Conservation (phyloP, 1,140 invertebrate species). For the Atopsyche davidsoni region DNA sequence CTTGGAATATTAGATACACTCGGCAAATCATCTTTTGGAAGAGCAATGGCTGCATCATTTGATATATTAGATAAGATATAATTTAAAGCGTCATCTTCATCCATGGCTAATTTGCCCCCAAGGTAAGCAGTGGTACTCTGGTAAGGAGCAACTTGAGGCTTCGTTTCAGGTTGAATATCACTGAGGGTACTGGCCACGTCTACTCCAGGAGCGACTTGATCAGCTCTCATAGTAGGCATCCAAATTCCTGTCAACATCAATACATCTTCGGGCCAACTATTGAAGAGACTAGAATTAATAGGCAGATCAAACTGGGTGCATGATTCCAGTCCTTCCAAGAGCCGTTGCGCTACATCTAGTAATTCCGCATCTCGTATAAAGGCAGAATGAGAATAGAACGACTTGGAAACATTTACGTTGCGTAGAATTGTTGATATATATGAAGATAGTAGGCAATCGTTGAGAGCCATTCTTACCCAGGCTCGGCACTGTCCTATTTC, state of each 20-base stretch:
- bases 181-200: slow-evolving; percentile 66
- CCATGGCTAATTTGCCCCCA: slow-evolving; percentile 46
- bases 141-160: slow-evolving; percentile 35
- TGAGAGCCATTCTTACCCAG: slow-evolving; percentile 83
- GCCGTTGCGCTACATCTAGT: slow-evolving; percentile 68
- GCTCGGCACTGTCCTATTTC: slow-evolving; percentile 87
- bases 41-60: slow-evolving; percentile 9
- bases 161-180: slow-evolving; percentile 43
- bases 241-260: slow-evolving; percentile 78
- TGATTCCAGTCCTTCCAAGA: slow-evolving; percentile 71
- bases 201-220: slow-evolving; percentile 57
- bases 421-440: slow-evolving; percentile 73
- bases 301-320: slow-evolving; percentile 74
- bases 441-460: slow-evolving; percentile 80
- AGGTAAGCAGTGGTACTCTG: slow-evolving; percentile 43
- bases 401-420: slow-evolving; percentile 63
- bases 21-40: background rate
- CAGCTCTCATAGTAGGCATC: slow-evolving; percentile 67
- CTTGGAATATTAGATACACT: background rate
- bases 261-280: slow-evolving; percentile 82
- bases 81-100: slow-evolving; percentile 60
- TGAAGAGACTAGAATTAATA: slow-evolving; percentile 81
- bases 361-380: slow-evolving; percentile 73
- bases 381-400: slow-evolving; percentile 73
- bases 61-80: slow-evolving; percentile 51